A percentile compares a stretch with the other conserved stretches of the same genome.
phyloP scores from a whole-genome alignment of 2,888 invertebrate species.

The Eristalinus sepulchralis region DNA sequence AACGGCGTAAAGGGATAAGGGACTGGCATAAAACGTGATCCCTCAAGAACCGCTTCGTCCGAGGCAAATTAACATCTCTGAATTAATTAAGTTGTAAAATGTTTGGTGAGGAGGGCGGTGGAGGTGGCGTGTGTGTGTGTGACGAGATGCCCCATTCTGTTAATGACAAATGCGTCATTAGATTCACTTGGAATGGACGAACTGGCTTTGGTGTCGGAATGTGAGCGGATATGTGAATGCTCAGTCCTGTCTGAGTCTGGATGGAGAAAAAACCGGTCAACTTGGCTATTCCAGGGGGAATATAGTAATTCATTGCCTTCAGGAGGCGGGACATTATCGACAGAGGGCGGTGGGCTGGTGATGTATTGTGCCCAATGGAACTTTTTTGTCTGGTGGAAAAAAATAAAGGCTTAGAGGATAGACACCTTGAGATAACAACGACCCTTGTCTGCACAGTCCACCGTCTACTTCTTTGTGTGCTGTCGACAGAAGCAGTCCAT shows the following conservation, averaged over 20 bases:
- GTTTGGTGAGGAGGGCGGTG: neutral
- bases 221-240: neutral
- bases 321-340: neutral
- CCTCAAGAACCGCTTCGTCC: slow-evolving; percentile 18
- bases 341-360: neutral
- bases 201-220: neutral
- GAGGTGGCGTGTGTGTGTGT: neutral
- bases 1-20: slow-evolving; percentile 24
- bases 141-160: neutral
- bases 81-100: slow-evolving; percentile 49
- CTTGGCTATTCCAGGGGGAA: neutral
- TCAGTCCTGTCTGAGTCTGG: neutral
- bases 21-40: slow-evolving; percentile 47
- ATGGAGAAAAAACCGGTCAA: neutral
- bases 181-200: neutral
- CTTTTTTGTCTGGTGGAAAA: neutral
- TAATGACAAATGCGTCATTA: slow-evolving; percentile 12
- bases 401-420: neutral
- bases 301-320: neutral
- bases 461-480: neutral
- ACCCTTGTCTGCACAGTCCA: neutral
- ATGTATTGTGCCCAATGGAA: neutral
- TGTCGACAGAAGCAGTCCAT: neutral
- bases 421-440: neutral
- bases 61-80: slow-evolving; percentile 39